These are phyloP conservation scores for Petromus typicus DNA, from an alignment of 2,113 vertebrate species.

Conservation along the genomic window DNA sequence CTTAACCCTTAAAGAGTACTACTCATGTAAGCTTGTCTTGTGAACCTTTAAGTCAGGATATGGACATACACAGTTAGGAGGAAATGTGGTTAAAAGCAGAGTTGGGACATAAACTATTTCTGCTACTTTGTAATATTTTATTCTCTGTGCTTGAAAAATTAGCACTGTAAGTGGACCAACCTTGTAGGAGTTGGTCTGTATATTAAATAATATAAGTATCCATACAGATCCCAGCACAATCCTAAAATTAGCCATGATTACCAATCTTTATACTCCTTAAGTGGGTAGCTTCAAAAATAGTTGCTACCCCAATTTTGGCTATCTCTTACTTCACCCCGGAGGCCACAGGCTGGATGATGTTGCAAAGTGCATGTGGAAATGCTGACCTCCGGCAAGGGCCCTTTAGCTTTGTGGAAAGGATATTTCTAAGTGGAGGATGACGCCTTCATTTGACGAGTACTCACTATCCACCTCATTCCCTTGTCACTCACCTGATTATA, in stretches of 20 bases:
- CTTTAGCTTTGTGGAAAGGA: background rate
- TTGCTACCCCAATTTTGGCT: background rate
- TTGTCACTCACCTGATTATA: conserved; percentile 4
- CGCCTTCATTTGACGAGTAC: background rate
- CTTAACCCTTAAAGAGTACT: too few relatives aligned
- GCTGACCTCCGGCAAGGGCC: background rate
- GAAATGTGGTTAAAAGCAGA: background rate
- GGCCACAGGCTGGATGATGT: background rate
- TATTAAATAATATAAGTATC: background rate
- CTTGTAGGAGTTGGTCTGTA: background rate
- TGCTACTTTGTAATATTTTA: background rate
- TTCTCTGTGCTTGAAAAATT: background rate
- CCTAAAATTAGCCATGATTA: background rate
- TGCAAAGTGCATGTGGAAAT: background rate
- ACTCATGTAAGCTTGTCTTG: background rate
- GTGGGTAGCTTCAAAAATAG: background rate
- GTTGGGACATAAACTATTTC: background rate
- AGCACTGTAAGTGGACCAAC: background rate
- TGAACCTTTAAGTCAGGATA: background rate
- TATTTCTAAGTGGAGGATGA: background rate
- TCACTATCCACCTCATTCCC: background rate
- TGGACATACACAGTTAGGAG: background rate
- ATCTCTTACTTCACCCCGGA: background rate
- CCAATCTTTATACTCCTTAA: conserved; percentile 27
- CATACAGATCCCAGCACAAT: background rate